These are phyloP conservation scores for Acridotheres tristis DNA, from an alignment of 2,797 vertebrate species.

Conservation along the genomic window DNA sequence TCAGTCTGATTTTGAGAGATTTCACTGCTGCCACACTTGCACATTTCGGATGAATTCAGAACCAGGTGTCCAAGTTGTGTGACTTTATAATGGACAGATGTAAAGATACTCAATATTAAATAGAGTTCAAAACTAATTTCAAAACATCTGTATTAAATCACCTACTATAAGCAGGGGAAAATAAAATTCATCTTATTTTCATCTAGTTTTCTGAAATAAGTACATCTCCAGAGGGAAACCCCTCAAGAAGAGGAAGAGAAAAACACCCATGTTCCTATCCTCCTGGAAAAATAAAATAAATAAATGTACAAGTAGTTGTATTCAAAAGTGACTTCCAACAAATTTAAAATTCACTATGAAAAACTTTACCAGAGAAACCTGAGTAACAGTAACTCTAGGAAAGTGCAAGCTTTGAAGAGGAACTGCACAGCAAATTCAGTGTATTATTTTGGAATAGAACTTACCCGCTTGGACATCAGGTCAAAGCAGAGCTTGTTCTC, in stretches of 20 bases:
- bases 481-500: slow-evolving; percentile 97
- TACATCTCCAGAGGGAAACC: background rate
- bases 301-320: background rate
- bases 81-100: background rate
- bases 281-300: background rate
- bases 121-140: background rate
- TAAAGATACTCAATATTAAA: background rate
- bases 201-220: background rate
- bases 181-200: background rate
- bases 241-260: background rate
- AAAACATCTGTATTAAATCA: background rate
- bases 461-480: slow-evolving; percentile 89
- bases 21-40: background rate
- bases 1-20: background rate
- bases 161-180: background rate
- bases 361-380: background rate
- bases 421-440: background rate
- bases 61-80: background rate
- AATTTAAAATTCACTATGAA: background rate
- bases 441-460: slow-evolving; percentile 12
- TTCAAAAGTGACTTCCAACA: background rate
- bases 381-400: background rate
- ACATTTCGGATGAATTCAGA: background rate
- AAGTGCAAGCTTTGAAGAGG: background rate
- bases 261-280: background rate